Conservation (phyloP, 2,113 vertebrate species). For the Pseudorectes ferrugineus region DNA sequence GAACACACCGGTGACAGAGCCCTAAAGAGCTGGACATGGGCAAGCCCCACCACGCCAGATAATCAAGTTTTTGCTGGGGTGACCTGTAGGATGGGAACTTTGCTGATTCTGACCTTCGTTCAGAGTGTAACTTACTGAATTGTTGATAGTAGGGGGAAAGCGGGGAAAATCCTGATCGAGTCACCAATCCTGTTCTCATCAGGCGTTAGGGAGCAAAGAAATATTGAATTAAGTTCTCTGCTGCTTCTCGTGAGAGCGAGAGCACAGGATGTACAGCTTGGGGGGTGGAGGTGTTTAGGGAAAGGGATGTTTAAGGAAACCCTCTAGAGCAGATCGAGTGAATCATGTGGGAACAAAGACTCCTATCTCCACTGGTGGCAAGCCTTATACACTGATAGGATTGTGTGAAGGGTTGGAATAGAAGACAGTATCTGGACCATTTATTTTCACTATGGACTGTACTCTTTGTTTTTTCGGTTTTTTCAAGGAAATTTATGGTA, state of each 20-base stretch:
- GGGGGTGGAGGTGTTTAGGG: background rate
- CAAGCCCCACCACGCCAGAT: background rate
- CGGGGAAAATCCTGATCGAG: background rate
- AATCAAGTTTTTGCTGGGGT: background rate
- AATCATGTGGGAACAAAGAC: background rate
- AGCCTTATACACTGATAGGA: background rate
- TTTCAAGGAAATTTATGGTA: background rate
- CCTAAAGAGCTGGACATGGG: background rate
- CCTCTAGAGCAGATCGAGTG: background rate
- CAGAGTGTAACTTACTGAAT: background rate
- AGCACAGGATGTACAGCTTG: background rate
- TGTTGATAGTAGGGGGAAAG: background rate
- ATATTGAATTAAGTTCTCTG: background rate
- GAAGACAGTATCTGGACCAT: background rate
- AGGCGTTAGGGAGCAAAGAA: background rate
- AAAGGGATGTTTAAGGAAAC: background rate
- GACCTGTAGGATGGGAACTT: background rate
- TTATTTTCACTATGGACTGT: background rate
- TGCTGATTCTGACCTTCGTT: rapidly evolving
- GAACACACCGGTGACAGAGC: rapidly evolving
- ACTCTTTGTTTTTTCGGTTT: background rate
- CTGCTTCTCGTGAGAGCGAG: background rate
- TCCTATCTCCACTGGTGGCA: background rate
- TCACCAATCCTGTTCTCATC: background rate
- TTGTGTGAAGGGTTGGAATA: background rate